Base-by-base conservation (phyloP, 2,797 vertebrate species). In the Salmo trutta region DNA sequence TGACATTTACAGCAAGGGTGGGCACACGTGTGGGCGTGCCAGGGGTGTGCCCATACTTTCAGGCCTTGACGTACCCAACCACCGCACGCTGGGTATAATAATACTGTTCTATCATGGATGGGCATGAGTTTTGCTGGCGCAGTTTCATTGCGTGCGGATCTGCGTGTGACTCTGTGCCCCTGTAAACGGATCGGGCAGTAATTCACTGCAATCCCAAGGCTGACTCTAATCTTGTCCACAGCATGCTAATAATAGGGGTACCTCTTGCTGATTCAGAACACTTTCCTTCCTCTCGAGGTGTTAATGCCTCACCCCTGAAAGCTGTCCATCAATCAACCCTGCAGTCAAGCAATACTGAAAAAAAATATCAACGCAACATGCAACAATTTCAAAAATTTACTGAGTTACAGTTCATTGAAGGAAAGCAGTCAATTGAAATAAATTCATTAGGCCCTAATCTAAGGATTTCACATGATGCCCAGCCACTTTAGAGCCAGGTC, bases 161-260 rank as follows among this genome's bases (percentile, higher is more conserved):
- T 54, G 72, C 21, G 76, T 78, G 62, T 59, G 74, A 29, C 78
- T 68, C 52, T 17, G 1, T 86, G 84, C 79, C 71, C 66, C 17
- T 71, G 77, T 89, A 85, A 89, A 85, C 14, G 78, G 85, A 88
- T 87, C 24, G 74, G 77, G 77, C 68, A 80, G 76, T 84, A 47
- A 47, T 47, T 47, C 41, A 47, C 41, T 47, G 41, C 41, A 87
- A 89, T 86, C 82, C 77, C 77, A 77, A 77, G 80, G 67, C 77
- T 79, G 74, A 31, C 29, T 83, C 75, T 89, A 90, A 92, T 89
- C 90, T 85, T 29, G 71, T 85, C 87, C 81, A 84, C 70, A 56
- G 72, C 52, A 73, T 24, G 53, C 82, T 75, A 86, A 84, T 81
- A 81, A 84, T 75, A 79, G 64, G 19, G 33, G 74, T 29, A 59